A percentile compares a stretch with the other conserved stretches of the same genome.
Conservation (phyloP, 2,797 vertebrate species). For the Petrocephalus sullivani region DNA sequence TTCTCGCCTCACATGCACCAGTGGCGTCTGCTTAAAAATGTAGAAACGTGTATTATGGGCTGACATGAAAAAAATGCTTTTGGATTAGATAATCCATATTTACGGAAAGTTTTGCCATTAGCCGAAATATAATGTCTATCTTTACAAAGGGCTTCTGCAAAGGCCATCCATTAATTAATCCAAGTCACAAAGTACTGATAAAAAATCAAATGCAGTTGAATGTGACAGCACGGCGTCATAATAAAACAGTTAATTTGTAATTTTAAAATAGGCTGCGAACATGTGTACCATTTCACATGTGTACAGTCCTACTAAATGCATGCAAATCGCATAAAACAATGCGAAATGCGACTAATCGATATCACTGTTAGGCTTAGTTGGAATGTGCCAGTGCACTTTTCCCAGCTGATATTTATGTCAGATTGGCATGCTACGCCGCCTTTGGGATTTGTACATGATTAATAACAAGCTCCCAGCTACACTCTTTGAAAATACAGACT, state of each 20-base stretch:
- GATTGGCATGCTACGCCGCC: not conserved
- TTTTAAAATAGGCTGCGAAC: not conserved
- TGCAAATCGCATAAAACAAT: not conserved
- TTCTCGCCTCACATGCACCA: not conserved
- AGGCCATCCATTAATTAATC: not conserved
- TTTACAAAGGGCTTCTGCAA: not conserved
- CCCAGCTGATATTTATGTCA: not conserved
- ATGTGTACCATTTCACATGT: not conserved
- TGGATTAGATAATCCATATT: not conserved
- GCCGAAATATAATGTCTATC: not conserved
- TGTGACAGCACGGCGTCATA: not conserved
- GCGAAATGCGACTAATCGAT: not conserved
- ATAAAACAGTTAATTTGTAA: not conserved
- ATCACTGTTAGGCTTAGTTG: not conserved
- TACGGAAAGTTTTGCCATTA: not conserved
- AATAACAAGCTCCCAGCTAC: not conserved
- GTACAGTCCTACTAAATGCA: not conserved
- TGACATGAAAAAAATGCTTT: not conserved
- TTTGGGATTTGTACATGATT: not conserved
- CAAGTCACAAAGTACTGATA: not conserved
- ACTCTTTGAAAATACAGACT: constrained; percentile 15
- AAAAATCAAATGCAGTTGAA: not conserved
- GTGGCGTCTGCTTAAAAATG: not conserved
- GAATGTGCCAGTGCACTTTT: not conserved
- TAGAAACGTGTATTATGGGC: not conserved